Evolutionary conservation across 2,113 vertebrate species (phyloP).

Genomic region (Dromaius novaehollandiae): DNA sequence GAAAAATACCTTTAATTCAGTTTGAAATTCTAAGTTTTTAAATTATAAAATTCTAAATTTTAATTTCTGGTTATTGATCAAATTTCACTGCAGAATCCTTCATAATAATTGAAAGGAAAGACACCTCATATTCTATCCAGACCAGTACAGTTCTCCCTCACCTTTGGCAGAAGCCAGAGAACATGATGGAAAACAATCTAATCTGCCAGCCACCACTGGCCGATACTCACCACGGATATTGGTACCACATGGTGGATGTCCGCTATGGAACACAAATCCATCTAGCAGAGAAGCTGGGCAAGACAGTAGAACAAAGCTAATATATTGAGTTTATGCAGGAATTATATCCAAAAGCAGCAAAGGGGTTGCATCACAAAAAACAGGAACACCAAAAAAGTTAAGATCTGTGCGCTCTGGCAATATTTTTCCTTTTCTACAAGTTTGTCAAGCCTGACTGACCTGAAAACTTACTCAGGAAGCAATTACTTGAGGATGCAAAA

Average conservation of each 20-base stretch:
- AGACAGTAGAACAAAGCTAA: not conserved
- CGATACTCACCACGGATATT: not conserved
- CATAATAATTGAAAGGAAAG: not conserved
- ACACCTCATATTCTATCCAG: not conserved
- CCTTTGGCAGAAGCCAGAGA: not conserved
- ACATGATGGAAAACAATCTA: not conserved
- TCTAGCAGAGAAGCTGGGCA: not conserved
- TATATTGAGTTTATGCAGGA: accelerated
- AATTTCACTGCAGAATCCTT: not conserved
- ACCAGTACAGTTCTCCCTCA: not conserved
- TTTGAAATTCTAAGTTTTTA: not conserved
- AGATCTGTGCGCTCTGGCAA: not conserved
- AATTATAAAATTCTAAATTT: not conserved
- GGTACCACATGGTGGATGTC: not conserved
- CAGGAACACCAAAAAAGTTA: not conserved
- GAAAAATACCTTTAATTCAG: not conserved
- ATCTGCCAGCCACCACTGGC: not conserved
- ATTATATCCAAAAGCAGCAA: not conserved
- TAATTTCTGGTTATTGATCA: not conserved
- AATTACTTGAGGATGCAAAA: not conserved
- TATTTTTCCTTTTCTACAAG: not conserved
- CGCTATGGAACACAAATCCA: not conserved
- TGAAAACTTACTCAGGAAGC: too few species aligned
- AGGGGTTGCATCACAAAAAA: not conserved
- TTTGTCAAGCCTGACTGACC: too few species aligned